These are phyloP conservation scores for Halichoerus grypus DNA, from an alignment of 2,113 vertebrate genomes.

Conservation along the genomic window DNA sequence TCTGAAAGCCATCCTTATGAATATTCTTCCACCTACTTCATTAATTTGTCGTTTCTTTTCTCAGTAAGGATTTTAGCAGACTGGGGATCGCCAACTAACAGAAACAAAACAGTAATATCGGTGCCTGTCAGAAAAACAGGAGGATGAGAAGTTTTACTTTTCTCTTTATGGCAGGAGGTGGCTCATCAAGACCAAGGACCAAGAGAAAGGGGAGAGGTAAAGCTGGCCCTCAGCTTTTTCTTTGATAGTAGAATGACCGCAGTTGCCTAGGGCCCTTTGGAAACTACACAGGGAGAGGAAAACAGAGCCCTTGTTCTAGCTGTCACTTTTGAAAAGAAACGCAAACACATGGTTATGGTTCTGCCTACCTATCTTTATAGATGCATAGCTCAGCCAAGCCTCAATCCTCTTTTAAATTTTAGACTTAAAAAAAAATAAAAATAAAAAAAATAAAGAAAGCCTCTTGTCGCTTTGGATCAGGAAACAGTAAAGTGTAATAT, in stretches of 20 bases:
- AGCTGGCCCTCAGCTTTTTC: background rate
- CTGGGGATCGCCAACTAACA: background rate
- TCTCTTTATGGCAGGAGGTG: background rate
- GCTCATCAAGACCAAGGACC: background rate
- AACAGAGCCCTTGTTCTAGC: conserved; percentile 42
- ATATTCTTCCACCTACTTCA: background rate
- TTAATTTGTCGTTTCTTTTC: background rate
- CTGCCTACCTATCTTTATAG: conserved; percentile 41
- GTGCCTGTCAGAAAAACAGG: background rate
- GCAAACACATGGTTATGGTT: conserved; percentile 47
- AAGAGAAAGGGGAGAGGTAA: background rate
- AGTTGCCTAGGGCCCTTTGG: background rate
- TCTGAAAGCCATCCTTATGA: background rate
- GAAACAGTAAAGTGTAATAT: conserved; percentile 53
- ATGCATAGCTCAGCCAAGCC: conserved; percentile 31
- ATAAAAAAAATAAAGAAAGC: background rate
- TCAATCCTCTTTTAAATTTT: conserved; percentile 71
- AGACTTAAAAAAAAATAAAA: background rate
- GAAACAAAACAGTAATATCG: background rate
- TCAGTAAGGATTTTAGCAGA: background rate
- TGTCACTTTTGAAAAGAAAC: conserved; percentile 33
- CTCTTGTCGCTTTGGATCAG: conserved; percentile 41
- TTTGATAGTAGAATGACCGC: background rate
- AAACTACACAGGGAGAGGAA: background rate
- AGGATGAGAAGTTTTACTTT: background rate